Evolutionary conservation across 2,113 vertebrate species (phyloP), one percentile per base, ranked within the genome.

Genomic region (Podilymbus podiceps): DNA sequence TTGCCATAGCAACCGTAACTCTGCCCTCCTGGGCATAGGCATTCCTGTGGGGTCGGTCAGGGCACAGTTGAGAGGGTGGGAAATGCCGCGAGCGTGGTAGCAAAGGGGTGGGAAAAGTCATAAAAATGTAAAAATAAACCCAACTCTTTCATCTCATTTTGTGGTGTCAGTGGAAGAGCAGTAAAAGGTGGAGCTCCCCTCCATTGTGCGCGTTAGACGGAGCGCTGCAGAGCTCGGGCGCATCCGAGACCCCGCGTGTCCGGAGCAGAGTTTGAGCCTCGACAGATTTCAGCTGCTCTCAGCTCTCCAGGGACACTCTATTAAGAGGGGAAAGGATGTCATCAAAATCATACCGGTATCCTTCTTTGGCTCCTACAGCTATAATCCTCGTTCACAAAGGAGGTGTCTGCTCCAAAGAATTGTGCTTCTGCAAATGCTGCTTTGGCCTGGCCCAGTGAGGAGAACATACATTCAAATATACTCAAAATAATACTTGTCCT

Each of bases 1-100:
- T 97, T 97, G 73, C 76, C 82, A 52, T 74, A 85, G 89, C 92
- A 97, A 97, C 94, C 1, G 17, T 59, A 88, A 93, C 68, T 93
- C 64, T 91, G 92, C 69, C 85, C 86, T 80, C 76, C 46, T 91
- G 78, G 84, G 66, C 68, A 93, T 18, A 52, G 81, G 47, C 76
- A 71, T 96, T 95, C 76, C 68, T 53, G 47, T 28, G 94, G 84
- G 87, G 87, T 80, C 30, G 44, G 95, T 91, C 53, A 21, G 90
- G 88, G 79, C 56, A 11, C 2, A 1, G 27, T n/a, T 62, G 81
- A 58, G 67, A 88, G 89, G 88, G 79, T 63, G 85, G 72, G 86
- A 87, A 96, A 60, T 53, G 79, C 92, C 2, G 0, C 59, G 15
- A 49, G 85, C 3, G 0, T 55, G n/a, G 47, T 60, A 83, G 83